A percentile compares a stretch with the other conserved stretches of the same genome.
Conservation (phyloP, 2,888 invertebrate genomes). For the Cephonodes hylas region DNA sequence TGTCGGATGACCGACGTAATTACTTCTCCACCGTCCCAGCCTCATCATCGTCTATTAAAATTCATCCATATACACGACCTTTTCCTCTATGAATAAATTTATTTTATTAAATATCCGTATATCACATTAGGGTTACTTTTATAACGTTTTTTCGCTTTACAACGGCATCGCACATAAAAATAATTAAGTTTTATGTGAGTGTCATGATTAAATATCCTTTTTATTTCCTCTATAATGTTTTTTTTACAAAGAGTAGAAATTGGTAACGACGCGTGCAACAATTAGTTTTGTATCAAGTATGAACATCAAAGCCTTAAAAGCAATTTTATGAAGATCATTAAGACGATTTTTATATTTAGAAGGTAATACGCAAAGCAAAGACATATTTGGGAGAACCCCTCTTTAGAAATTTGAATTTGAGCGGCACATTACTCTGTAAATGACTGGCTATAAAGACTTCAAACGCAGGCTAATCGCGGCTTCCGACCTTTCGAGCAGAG, state of each 20-base stretch:
- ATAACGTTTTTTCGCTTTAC: background rate
- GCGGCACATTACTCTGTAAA: constrained; percentile 72
- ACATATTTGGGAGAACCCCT: constrained; percentile 55
- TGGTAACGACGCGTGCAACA: background rate
- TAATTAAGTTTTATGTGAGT: background rate
- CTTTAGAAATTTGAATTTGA: constrained; percentile 74
- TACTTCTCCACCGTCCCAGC: constrained; percentile 48
- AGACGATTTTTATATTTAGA: constrained; percentile 40
- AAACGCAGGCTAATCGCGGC: constrained; percentile 77
- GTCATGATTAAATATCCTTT: background rate
- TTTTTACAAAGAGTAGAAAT: background rate
- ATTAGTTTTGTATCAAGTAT: background rate
- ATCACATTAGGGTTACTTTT: background rate
- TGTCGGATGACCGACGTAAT: constrained; percentile 50
- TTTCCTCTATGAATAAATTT: constrained; percentile 59
- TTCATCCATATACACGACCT: constrained; percentile 61
- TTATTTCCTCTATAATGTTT: background rate
- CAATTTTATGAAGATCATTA: constrained; percentile 18
- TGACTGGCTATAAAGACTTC: constrained; percentile 76
- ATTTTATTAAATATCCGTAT: constrained; percentile 37
- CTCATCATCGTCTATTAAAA: constrained; percentile 68
- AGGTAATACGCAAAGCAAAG: constrained; percentile 48
- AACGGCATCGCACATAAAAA: background rate
- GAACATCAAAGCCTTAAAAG: constrained; percentile 17
- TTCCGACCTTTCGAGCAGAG: constrained; percentile 71